A percentile compares a stretch with the other conserved stretches of the same genome.
Conservation (phyloP, 2,113 vertebrate genomes). For the Thalassarche chlororhynchos region DNA sequence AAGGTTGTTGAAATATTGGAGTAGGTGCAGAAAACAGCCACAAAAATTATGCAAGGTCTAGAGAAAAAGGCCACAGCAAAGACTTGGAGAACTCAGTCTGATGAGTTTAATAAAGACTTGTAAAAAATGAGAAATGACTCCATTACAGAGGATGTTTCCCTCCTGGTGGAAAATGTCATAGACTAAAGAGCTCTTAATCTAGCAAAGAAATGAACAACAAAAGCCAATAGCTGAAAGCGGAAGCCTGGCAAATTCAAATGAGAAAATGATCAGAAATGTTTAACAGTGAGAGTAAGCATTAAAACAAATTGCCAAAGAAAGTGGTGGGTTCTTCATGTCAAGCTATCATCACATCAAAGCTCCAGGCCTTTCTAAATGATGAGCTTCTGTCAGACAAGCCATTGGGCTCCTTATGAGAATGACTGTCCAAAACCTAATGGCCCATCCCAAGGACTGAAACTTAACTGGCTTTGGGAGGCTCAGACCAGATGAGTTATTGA, state of each 20-base stretch:
- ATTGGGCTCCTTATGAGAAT: not conserved
- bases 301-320: not conserved
- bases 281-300: not conserved
- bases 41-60: not conserved
- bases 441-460: not conserved
- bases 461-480: not conserved
- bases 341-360: not conserved
- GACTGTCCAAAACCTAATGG: not conserved
- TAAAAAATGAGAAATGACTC: not conserved
- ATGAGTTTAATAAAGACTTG: not conserved
- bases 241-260: slow-evolving; percentile 7
- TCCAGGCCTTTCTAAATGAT: not conserved
- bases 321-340: not conserved
- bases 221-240: not conserved
- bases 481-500: not conserved
- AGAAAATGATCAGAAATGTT: not conserved
- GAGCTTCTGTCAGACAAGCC: not conserved
- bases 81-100: not conserved
- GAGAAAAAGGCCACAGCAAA: not conserved
- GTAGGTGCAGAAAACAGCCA: not conserved
- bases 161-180: not conserved
- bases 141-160: not conserved
- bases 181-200: not conserved
- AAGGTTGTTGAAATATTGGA: not conserved
- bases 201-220: not conserved